Conservation (phyloP, 2,888 invertebrate species). For the Meteorus colon region DNA sequence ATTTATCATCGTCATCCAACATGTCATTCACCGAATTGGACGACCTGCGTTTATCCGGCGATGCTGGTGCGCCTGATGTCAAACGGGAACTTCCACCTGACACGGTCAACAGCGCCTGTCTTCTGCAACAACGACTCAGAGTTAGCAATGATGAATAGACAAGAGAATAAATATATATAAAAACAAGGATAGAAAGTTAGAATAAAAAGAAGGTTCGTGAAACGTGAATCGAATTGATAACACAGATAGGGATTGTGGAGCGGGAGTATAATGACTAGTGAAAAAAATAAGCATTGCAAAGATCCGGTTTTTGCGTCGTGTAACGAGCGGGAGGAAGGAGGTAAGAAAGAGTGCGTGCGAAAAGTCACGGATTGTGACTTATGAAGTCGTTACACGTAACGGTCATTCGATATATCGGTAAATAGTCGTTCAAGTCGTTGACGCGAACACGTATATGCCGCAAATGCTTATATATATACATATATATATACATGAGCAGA, state of each 20-base stretch:
- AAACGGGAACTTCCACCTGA: slow-evolving; percentile 71
- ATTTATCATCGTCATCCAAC: slow-evolving; percentile 86
- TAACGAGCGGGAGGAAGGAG: slow-evolving; percentile 6
- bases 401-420: slow-evolving; percentile 45
- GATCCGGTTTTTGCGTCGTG: slow-evolving; percentile 35
- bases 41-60: slow-evolving; percentile 68
- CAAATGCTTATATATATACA: not conserved
- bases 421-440: slow-evolving; percentile 30
- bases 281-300: slow-evolving; percentile 27
- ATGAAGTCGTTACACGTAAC: slow-evolving; percentile 52
- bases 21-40: slow-evolving; percentile 70
- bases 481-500: slow-evolving; percentile 4
- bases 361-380: slow-evolving; percentile 47
- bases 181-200: not conserved
- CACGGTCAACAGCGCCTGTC: slow-evolving; percentile 73
- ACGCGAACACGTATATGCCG: slow-evolving; percentile 23
- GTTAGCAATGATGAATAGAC: slow-evolving; percentile 65
- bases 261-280: not conserved
- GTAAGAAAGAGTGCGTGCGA: slow-evolving; percentile 33
- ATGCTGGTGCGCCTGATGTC: slow-evolving; percentile 67
- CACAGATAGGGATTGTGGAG: not conserved
- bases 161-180: not conserved
- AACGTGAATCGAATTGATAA: slow-evolving; percentile 16
- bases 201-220: not conserved
- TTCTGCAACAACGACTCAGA: slow-evolving; percentile 72